Base-by-base conservation (phyloP, 2,888 invertebrate species). In the Pandemis heparana region DNA sequence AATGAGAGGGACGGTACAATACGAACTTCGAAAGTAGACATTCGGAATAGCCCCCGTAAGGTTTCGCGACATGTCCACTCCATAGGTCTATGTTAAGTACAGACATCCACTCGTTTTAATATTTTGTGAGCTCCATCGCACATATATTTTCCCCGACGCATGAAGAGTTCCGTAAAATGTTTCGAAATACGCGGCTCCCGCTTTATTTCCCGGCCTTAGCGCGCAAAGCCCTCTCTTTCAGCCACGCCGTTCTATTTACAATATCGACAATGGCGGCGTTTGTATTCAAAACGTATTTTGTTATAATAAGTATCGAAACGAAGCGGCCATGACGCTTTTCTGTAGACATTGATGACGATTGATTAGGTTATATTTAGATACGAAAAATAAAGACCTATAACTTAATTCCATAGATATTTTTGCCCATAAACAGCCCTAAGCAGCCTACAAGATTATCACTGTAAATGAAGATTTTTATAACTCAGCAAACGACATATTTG, bases 211-310 rank as follows among this genome's bases (percentile, higher is more conserved):
- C 16, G 18, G 23, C 23, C 43, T 62, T 63, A 43, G 14, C 46
- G 23, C 32, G 46, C 23, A 63, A 63, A 63, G 63, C 63, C 23
- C 32, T 63, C 63, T 63, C 63, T 63, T 63, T 63, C 63, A 63
- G 9, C 46, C 43, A 46, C 18, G 14, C 10, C 7, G 48, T 23
- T 23, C 63, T 63, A 5, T 63, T 63, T 9, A 63, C 46, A 63
- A 43, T 63, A 63, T 63, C 63, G 63, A 63, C 63, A 63, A 63
- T 63, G 63, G 23, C 5, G 6, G 8, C 63, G 63, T 23, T 63
- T 46, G 63, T 9, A 63, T 63, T 23, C 46, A 46, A 14, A 56
- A 32, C 23, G 46, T 63, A 8, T 63, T 48, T 62, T 43, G 4
- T 16, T 41, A 18, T 53, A 16, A 53, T 46, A 63, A 46, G 14